Percentiles rank a stretch among this genome's conserved stretches.
phyloP scores from a whole-genome alignment of 2,888 invertebrate species.

The Dorcus parallelipipedus region DNA sequence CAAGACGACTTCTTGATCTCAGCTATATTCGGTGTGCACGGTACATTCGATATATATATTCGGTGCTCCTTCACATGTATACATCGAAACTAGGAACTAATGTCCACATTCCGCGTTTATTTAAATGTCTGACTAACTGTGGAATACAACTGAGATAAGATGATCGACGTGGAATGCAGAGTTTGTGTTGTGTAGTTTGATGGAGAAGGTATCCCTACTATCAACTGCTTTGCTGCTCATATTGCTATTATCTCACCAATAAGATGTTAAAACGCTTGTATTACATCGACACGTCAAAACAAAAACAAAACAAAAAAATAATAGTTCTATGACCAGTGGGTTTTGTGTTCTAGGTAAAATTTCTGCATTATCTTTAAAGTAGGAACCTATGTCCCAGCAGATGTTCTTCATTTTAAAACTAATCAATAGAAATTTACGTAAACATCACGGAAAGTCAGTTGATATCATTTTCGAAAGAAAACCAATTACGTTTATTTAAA shows the following conservation, averaged over 20 bases:
- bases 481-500: not conserved
- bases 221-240: slow-evolving; percentile 46
- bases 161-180: slow-evolving; percentile 34
- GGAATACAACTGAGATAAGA: slow-evolving; percentile 42
- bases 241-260: slow-evolving; percentile 29
- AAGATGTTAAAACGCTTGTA: slow-evolving; percentile 13
- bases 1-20: slow-evolving; percentile 24
- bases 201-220: slow-evolving; percentile 48
- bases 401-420: slow-evolving; percentile 25
- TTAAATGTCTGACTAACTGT: slow-evolving; percentile 6
- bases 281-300: slow-evolving; percentile 6
- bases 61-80: slow-evolving; percentile 14
- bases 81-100: slow-evolving; percentile 32
- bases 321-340: slow-evolving; percentile 34
- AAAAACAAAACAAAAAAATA: slow-evolving; percentile 21
- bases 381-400: slow-evolving; percentile 36
- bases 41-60: not conserved
- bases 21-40: slow-evolving; percentile 18
- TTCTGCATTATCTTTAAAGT: slow-evolving; percentile 18
- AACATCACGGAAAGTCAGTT: slow-evolving; percentile 22
- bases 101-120: slow-evolving; percentile 15
- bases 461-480: slow-evolving; percentile 8
- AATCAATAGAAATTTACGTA: slow-evolving; percentile 12
- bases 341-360: slow-evolving; percentile 26
- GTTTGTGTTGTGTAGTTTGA: slow-evolving; percentile 50